Evolutionary conservation across 2,888 invertebrate genomes (phyloP).

Genomic region (Lepidonotus clava): DNA sequence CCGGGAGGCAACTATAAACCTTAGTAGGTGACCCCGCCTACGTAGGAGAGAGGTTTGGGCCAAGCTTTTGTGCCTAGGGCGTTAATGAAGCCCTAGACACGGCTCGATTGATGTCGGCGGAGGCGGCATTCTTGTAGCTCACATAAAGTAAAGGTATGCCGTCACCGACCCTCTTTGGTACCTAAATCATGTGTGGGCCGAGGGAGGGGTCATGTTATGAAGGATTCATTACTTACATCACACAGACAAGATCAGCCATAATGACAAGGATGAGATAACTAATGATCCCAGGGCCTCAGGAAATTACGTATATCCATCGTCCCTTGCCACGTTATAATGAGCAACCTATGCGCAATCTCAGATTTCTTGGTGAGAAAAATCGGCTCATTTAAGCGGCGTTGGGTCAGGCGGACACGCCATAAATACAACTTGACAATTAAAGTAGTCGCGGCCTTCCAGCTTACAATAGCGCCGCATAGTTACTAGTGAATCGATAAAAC

Average conservation of each 20-base stretch:
- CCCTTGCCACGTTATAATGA: not conserved
- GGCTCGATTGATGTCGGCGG: slow-evolving; percentile 3
- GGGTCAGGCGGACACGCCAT: not conserved
- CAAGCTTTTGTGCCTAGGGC: slow-evolving; percentile 12
- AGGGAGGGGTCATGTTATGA: not conserved
- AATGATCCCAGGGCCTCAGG: not conserved
- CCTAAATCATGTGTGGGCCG: not conserved
- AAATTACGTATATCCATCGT: slow-evolving; percentile 24
- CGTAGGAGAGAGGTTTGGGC: not conserved
- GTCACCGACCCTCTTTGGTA: not conserved
- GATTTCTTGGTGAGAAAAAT: not conserved
- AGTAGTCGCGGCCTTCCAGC: too few relatives aligned
- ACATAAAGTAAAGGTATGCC: slow-evolving; percentile 30
- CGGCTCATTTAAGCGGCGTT: not conserved
- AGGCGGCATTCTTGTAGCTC: not conserved
- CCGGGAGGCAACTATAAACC: too few relatives aligned
- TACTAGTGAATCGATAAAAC: too few relatives aligned
- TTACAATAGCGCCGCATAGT: too few relatives aligned
- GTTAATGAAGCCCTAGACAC: slow-evolving; percentile 16
- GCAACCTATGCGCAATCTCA: not conserved
- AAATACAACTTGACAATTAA: not conserved
- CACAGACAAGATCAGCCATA: slow-evolving; percentile 1
- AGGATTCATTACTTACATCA: slow-evolving; percentile 32
- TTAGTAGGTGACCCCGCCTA: too few relatives aligned
- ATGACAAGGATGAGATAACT: not conserved